Base-by-base conservation (phyloP, 2,888 invertebrate genomes). In the Steinernema carpocapsae region DNA sequence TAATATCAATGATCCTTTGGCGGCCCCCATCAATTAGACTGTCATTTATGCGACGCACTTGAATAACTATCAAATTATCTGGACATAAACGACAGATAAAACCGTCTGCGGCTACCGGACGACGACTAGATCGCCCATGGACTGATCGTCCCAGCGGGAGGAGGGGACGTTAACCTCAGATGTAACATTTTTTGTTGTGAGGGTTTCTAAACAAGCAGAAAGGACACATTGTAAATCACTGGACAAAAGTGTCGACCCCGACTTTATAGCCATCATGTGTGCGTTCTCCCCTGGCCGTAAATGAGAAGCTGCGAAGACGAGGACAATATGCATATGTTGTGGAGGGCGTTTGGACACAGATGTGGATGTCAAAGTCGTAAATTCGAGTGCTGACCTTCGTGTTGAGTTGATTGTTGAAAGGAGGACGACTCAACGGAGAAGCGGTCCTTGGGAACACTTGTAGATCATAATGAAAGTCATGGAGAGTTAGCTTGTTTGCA, bases 1-100 rank as follows among this genome's bases (percentile, higher is more conserved):
- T 64, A 64, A 64, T 64, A 64, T 64, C 64, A 64, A 64, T 64
- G 64, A 64, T 29, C 64, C 14, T 64, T 22, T 64, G 64, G 64
- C 64, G 64, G 32, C 64, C 64, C 64, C 32, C 64, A 64, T 64
- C 29, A 29, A 64, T 64, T 29, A 64, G 64, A 64, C 64, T 64
- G 64, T 64, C 64, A 64, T 29, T 64, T 64, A 29, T 64, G 64
- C 24, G 64, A 32, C 32, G 32, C 64, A 64, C 64, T 64, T 37
- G 29, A 64, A 64, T 64, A 64, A 64, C 64, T 32, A 64, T 64
- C 64, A 64, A 64, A 29, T 32, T n/a, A 64, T 64, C 32, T 64
- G 64, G 26, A 64, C 17, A 32, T 17, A 64, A 26, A 3, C 64
- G 17, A 17, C 17, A 64, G 26, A 64, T 2, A 32, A 64, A 32